Evolutionary conservation across 2,888 invertebrate genomes (phyloP).

Genomic region (Hypomecis punctinalis): DNA sequence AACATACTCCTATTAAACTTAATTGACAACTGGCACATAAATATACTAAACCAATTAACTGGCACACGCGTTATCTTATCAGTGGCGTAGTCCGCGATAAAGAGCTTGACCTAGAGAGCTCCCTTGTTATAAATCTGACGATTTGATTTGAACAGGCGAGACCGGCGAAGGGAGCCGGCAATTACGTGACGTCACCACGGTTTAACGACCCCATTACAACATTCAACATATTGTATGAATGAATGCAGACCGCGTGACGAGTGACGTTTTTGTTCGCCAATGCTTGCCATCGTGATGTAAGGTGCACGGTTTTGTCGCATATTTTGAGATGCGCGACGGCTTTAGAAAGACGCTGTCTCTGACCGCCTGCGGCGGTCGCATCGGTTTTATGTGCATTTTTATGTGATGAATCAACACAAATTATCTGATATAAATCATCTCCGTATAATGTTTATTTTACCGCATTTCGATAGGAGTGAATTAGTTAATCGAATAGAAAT

Average conservation of each 20-base stretch:
- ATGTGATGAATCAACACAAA: no score
- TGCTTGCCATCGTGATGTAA: conserved; percentile 57
- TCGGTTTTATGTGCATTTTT: no score
- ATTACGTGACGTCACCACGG: conserved; percentile 83
- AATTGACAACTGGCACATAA: neutral
- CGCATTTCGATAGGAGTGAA: no score
- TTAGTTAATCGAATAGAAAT: no score
- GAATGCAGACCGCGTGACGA: conserved; percentile 81
- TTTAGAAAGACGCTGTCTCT: no score
- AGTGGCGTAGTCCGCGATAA: conserved; percentile 62
- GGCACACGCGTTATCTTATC: conserved; percentile 38
- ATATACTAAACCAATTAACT: conserved; percentile 39
- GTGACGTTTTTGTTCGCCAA: conserved; percentile 74
- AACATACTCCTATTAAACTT: neutral
- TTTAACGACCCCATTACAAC: conserved; percentile 85
- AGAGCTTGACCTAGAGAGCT: conserved; percentile 82
- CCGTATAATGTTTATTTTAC: no score
- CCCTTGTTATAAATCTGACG: conserved; percentile 83
- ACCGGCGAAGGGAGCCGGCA: conserved; percentile 78
- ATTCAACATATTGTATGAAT: conserved; percentile 82
- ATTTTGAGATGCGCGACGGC: conserved; percentile 12
- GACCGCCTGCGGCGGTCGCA: no score
- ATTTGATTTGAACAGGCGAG: conserved; percentile 81
- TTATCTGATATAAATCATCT: no score
- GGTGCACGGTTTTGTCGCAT: conserved; percentile 49